A percentile compares a stretch with the other conserved stretches of the same genome.
Evolutionary conservation across 2,888 invertebrate genomes (phyloP).

Genomic region (Electrophaes corylata): DNA sequence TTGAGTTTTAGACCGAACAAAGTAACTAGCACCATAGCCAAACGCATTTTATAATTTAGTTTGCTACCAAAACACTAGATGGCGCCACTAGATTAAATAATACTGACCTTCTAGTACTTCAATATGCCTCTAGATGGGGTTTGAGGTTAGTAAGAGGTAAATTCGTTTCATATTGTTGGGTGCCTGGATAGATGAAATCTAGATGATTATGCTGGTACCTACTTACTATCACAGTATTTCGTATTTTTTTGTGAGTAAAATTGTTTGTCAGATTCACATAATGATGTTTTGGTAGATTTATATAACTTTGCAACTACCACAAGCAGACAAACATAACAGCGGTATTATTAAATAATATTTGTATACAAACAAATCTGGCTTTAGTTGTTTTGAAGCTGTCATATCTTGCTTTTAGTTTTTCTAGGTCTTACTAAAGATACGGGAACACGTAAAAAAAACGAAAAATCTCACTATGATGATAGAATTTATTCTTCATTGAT

Average conservation of each 20-base stretch:
- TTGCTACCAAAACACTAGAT: constrained; percentile 4
- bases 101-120: constrained; percentile 1
- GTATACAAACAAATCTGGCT: constrained; percentile 14
- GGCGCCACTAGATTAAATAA: neutral
- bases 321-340: neutral
- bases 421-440: neutral
- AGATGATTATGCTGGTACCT: too few relatives aligned
- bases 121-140: constrained; percentile 2
- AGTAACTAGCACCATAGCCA: neutral
- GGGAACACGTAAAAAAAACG: constrained; percentile 52
- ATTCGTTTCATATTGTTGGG: too few relatives aligned
- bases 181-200: too few relatives aligned
- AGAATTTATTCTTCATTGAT: constrained; percentile 79
- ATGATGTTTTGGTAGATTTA: too few relatives aligned
- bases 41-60: neutral
- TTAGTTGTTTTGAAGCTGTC: neutral
- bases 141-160: too few relatives aligned
- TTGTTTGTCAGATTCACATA: neutral
- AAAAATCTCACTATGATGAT: constrained; percentile 61
- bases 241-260: too few relatives aligned
- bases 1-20: neutral
- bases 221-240: too few relatives aligned
- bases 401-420: neutral
- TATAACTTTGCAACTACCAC: constrained; percentile 19
- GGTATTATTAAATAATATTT: constrained; percentile 21